A percentile compares a stretch with the other conserved stretches of the same genome.
Conservation (phyloP, 1,140 invertebrate species). For the Hylyphantes graminicola region DNA sequence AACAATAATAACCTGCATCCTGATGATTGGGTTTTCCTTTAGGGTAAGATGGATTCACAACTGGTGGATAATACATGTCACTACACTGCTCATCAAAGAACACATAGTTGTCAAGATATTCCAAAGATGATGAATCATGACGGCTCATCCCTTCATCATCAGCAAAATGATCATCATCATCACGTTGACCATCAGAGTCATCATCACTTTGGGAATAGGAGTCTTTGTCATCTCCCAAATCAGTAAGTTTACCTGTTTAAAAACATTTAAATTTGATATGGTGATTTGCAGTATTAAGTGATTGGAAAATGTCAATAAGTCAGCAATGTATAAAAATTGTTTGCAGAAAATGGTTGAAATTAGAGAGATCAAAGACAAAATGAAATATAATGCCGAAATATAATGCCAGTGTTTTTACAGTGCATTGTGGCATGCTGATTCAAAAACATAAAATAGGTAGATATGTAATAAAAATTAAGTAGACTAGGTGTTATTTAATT, state of each 20-base stretch:
- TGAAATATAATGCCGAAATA: no score
- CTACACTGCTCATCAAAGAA: constrained; percentile 65
- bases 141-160: constrained; percentile 76
- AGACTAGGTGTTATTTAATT: no score
- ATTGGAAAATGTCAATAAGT: not conserved
- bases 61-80: constrained; percentile 41
- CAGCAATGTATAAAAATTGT: no score
- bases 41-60: constrained; percentile 14
- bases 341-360: not conserved
- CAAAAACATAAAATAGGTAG: no score
- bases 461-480: no score
- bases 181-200: constrained; percentile 76
- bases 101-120: constrained; percentile 66
- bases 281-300: not conserved
- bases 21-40: constrained; percentile 37
- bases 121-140: constrained; percentile 73
- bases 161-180: constrained; percentile 74
- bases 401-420: no score
- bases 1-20: constrained; percentile 11
- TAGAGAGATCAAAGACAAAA: no score
- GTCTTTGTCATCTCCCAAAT: constrained; percentile 64
- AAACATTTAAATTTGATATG: no score
- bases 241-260: constrained; percentile 72
- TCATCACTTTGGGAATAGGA: constrained; percentile 73
- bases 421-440: no score